Base-by-base conservation (phyloP, 1,140 invertebrate species). In the Hylaeus volcanicus region DNA sequence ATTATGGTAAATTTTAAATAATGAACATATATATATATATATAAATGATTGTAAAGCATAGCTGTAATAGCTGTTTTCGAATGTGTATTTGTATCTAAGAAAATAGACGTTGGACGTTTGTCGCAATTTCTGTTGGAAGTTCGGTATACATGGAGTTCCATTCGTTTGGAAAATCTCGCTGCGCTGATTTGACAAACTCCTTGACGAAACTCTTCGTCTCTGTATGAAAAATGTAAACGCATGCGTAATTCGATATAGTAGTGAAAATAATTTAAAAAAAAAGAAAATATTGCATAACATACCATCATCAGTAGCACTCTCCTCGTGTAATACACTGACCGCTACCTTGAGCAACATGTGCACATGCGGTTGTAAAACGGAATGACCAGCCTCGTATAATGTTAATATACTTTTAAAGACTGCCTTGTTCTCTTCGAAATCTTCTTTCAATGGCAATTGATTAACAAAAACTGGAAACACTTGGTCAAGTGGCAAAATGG, bases 391-490 rank as follows among this genome's bases (percentile, higher is more conserved):
- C 85, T 94, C 91, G 82, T 96, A 96, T 1, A 97, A 92, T 9
- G 94, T 91, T 48, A 93, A 90, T 70, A 98, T 94, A 86, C 95
- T 95, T 74, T 95, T 94, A 74, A 96, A 95, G 6, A 97, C 94
- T 39, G 96, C 95, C 41, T 95, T 94, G 87, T 97, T 96, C 88
- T 98, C 97, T 77, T 95, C 95, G 83, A 95, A 95, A 90, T 98
- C 97, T 92, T 96, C 95, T 79, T 95, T 95, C 26, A 98, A 89
- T 26, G 97, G 97, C 64, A 98, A 89, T 89, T 95, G 95, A 80
- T 95, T 93, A 0, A 97, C 91, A 65, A 97, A 95, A 37, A 95
- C 96, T 11, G 96, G 96, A 68, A 97, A 94, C 1, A 97, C 95
- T 90, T 96, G 95, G 3, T 95, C 94, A 8, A 97, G 84, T 14